A percentile compares a stretch with the other conserved stretches of the same genome.
Evolutionary conservation across 2,113 vertebrate genomes (phyloP).

Genomic region (Rhinoptilus africanus): DNA sequence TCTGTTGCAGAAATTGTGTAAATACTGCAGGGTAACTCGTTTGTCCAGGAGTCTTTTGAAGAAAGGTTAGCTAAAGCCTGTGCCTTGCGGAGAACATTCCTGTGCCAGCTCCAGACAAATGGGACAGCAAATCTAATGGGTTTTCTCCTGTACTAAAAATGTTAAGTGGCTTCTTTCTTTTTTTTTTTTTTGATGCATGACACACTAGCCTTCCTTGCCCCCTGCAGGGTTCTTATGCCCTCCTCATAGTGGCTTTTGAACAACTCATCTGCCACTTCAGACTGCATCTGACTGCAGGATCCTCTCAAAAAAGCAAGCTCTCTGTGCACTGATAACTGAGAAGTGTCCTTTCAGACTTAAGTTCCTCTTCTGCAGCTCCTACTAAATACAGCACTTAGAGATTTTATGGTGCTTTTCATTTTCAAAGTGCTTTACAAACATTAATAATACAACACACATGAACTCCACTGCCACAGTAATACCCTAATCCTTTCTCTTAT

Average conservation of each 20-base stretch:
- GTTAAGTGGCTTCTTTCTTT: background rate
- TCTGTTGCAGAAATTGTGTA: background rate
- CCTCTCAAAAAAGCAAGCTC: slow-evolving; percentile 7
- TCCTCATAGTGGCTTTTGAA: background rate
- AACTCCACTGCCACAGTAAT: background rate
- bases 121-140: background rate
- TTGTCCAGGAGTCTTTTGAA: background rate
- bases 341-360: slow-evolving; percentile 43
- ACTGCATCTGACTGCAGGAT: background rate
- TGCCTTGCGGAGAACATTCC: background rate
- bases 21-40: background rate
- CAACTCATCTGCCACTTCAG: slow-evolving; percentile 14
- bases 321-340: slow-evolving; percentile 23
- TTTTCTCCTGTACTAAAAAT: background rate
- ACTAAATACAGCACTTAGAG: slow-evolving; percentile 47
- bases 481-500: slow-evolving; percentile 40
- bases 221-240: background rate
- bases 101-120: background rate
- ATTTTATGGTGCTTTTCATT: slow-evolving; percentile 39
- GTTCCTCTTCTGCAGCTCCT: slow-evolving; percentile 15
- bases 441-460: slow-evolving; percentile 57
- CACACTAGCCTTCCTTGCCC: background rate
- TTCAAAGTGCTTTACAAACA: slow-evolving; percentile 52
- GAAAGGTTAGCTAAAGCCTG: background rate
- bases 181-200: background rate